phyloP scores from a whole-genome alignment of 2,113 vertebrate species.

The Psilopsiagon aurifrons region DNA sequence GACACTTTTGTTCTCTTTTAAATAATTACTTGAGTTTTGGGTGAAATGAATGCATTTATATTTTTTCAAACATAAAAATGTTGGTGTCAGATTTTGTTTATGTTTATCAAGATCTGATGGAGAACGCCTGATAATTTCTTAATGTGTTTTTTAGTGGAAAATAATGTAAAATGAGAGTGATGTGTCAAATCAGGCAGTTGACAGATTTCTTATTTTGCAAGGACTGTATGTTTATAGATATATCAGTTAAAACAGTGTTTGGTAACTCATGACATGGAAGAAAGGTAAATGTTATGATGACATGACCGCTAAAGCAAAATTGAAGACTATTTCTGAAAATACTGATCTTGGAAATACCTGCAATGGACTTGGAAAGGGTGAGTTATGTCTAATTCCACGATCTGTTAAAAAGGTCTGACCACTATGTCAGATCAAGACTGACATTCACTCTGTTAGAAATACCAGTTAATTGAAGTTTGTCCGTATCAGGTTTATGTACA shows the following conservation, averaged over 20 bases:
- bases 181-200: neutral
- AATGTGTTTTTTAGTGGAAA: neutral
- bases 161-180: neutral
- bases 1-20: neutral
- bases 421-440: neutral
- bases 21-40: neutral
- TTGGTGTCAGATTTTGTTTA: neutral
- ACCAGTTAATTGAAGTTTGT: neutral
- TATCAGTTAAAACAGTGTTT: neutral
- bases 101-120: neutral
- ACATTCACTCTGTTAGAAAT: neutral
- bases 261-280: neutral
- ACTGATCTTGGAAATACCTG: neutral
- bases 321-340: neutral
- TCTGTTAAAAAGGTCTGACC: neutral
- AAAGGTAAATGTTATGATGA: neutral
- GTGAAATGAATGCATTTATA: fast-evolving
- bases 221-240: neutral
- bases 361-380: neutral
- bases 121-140: neutral
- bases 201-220: neutral
- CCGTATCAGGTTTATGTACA: neutral
- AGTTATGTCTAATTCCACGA: neutral
- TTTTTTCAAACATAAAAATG: neutral
- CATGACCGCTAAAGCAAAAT: neutral